These are phyloP conservation scores for Mustelus asterias DNA, from an alignment of 2,113 vertebrate species.

Conservation along the genomic window DNA sequence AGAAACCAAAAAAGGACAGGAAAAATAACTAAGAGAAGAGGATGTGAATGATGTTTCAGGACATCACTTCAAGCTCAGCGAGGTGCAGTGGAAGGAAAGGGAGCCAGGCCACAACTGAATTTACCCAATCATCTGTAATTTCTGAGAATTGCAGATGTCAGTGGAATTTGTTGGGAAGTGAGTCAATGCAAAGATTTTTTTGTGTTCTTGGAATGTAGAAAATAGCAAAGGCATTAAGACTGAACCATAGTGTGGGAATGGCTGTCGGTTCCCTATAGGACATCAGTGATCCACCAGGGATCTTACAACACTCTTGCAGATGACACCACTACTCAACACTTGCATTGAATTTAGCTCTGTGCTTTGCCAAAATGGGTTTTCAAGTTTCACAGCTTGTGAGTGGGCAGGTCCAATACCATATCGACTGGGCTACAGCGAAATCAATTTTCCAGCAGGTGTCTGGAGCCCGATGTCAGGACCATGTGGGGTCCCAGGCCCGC, in stretches of 20 bases:
- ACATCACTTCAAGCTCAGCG: neutral
- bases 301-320: neutral
- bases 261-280: neutral
- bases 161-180: neutral
- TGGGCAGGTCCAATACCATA: neutral
- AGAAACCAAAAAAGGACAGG: neutral
- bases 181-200: neutral
- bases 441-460: neutral
- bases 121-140: neutral
- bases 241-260: neutral
- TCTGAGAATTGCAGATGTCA: neutral
- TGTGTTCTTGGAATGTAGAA: neutral
- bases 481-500: no score
- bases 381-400: neutral
- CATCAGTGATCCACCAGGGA: neutral
- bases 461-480: no score
- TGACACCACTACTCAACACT: neutral
- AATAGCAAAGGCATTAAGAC: neutral
- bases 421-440: neutral
- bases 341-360: neutral
- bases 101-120: neutral
- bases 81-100: neutral
- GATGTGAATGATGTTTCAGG: neutral
- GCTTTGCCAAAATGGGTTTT: neutral
- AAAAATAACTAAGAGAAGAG: neutral